These are phyloP conservation scores for Hyaena hyaena DNA, from an alignment of 2,113 vertebrate species.

Conservation along the genomic window DNA sequence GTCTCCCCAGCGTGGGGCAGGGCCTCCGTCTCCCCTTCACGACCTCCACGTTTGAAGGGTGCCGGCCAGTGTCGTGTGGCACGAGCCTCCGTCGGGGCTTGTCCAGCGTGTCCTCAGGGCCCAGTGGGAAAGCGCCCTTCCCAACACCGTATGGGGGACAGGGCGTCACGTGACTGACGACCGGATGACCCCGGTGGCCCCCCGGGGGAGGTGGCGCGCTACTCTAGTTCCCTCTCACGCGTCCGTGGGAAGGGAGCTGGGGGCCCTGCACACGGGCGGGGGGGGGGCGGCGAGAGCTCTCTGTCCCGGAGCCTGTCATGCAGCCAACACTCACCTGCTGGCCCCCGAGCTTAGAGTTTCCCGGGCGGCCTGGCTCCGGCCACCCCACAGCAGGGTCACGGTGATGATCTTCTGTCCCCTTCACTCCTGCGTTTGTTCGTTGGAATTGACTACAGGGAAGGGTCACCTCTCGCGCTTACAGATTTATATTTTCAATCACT, in stretches of 20 bases:
- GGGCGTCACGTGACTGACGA: rapidly evolving
- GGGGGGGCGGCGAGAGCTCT: background rate
- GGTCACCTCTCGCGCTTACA: background rate
- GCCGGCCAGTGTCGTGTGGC: background rate
- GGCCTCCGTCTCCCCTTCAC: background rate
- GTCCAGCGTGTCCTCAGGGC: background rate
- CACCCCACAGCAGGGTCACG: rapidly evolving
- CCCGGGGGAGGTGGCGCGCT: background rate
- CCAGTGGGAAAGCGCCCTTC: background rate
- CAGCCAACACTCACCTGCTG: background rate
- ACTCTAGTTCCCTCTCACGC: too few relatives aligned
- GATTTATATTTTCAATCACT: background rate
- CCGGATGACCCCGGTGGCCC: rapidly evolving
- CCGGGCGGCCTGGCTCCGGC: background rate
- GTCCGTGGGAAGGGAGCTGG: background rate
- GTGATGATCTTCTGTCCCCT: background rate
- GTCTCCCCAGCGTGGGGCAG: background rate
- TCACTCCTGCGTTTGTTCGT: background rate
- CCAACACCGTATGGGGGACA: rapidly evolving
- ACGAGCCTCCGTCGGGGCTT: background rate
- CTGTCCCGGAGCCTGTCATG: background rate
- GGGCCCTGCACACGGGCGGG: background rate
- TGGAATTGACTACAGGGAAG: background rate
- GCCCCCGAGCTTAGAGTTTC: background rate
- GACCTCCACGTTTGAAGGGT: background rate